Conservation (phyloP, 2,888 invertebrate genomes). For the Perithous albicinctus region DNA sequence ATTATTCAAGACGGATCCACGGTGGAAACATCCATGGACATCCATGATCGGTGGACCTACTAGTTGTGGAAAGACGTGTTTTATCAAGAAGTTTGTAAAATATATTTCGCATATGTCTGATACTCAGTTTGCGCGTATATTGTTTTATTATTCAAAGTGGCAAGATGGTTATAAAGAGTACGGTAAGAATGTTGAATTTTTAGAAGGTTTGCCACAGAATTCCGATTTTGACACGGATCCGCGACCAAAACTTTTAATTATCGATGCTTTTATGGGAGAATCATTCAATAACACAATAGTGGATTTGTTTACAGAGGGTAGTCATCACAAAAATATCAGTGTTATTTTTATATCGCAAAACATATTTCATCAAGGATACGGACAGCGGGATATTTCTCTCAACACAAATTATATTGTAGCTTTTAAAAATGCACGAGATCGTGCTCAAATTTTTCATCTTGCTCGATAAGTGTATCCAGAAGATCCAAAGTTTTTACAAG, state of each 20-base stretch:
- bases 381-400: slow-evolving; percentile 45
- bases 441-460: slow-evolving; percentile 50
- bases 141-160: too few relatives aligned
- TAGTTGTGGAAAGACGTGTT: too few relatives aligned
- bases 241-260: neutral
- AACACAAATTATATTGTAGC: slow-evolving; percentile 56
- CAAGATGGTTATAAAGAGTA: neutral
- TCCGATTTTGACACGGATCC: neutral
- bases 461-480: slow-evolving; percentile 33
- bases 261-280: slow-evolving; percentile 39
- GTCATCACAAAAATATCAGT: slow-evolving; percentile 41
- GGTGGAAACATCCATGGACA: too few relatives aligned
- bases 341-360: slow-evolving; percentile 38
- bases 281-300: neutral
- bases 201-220: neutral
- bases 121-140: too few relatives aligned
- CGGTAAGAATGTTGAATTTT: neutral
- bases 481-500: neutral
- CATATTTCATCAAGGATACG: slow-evolving; percentile 35
- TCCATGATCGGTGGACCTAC: too few relatives aligned
- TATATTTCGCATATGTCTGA: too few relatives aligned
- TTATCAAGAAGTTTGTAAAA: too few relatives aligned
- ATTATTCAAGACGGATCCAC: too few relatives aligned
- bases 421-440: slow-evolving; percentile 59
- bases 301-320: slow-evolving; percentile 42